Base-by-base conservation (phyloP, 2,797 vertebrate species). In the Columba guinea region DNA sequence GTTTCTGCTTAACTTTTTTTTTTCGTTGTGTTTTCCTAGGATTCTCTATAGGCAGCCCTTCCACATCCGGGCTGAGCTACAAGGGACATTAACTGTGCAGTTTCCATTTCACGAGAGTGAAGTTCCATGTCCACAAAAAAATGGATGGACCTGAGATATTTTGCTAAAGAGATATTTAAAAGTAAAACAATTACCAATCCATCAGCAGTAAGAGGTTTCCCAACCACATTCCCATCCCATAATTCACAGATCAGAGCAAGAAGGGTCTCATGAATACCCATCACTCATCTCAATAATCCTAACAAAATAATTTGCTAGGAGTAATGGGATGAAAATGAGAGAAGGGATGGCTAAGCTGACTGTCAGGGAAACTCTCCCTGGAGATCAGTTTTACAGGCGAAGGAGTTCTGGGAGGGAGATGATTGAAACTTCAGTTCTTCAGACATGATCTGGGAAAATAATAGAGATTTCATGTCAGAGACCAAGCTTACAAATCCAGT, bases 151-250 rank as follows among this genome's bases (percentile, higher is more conserved):
- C 39, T 67, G 92, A 96, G 96, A 84, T 92, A 94, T 91, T 93
- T 85, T 68, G 67, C 87, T 79, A 74, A 89, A 88, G 87, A 92
- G 79, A 75, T 93, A 92, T 79, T 95, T 75, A 64, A 96, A 93
- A 80, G 94, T 87, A 95, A 96, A 97, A 84, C 89, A 93, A 82
- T 97, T 94, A 96, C 84, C 32, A 28, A 93, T 97, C 94, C 86
- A 91, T 94, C 94, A 94, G 56, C 77, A 46, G n/a, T 49, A 83
- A 96, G 92, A 89, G 13, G 52, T 77, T 90, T 92, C 14, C 16
- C 5, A 26, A 70, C 41, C 86, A 39, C 16, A 52, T 77, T 89
- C 53, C 58, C 58, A 86, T 74, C 78, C 78, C 84, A 56, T 80
- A 89, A 76, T 62, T 49, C 22, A 68, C 64, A 86, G 56, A 76